These are phyloP conservation scores for Sinocyclocheilus anshuiensis DNA, from an alignment of 2,113 vertebrate genomes.

Conservation along the genomic window DNA sequence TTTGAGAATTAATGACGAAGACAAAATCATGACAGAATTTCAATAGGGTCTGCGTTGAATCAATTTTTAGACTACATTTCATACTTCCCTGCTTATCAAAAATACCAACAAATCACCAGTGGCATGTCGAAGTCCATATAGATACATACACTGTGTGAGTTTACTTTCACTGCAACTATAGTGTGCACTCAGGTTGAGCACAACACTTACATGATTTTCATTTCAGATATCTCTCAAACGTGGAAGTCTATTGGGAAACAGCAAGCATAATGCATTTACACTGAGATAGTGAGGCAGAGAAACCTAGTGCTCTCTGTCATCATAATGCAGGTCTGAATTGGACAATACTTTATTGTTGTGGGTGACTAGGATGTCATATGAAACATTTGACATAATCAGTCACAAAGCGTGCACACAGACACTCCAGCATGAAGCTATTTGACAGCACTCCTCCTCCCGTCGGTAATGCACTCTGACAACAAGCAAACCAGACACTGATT, in stretches of 20 bases:
- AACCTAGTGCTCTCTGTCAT: not conserved
- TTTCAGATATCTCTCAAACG: conserved; percentile 20
- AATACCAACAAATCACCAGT: conserved; percentile 7
- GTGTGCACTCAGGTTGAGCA: not conserved
- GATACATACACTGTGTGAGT: not conserved
- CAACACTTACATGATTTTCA: conserved; percentile 1
- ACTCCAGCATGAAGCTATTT: not conserved
- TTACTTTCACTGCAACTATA: not conserved
- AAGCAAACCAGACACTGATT: not conserved
- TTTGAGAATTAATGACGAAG: not conserved
- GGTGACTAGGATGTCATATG: conserved; percentile 22
- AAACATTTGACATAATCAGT: conserved; percentile 21
- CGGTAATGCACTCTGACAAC: conserved; percentile 19
- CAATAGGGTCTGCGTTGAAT: not conserved
- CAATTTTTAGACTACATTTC: not conserved
- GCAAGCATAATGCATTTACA: not conserved
- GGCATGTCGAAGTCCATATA: not conserved
- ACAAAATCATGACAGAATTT: conserved; percentile 9
- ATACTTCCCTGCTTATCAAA: not conserved
- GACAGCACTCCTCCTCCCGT: not conserved
- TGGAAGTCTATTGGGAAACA: not conserved
- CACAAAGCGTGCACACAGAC: not conserved
- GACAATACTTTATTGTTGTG: conserved; percentile 32
- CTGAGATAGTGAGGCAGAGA: conserved; percentile 7
- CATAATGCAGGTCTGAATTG: conserved; percentile 23